Evolutionary conservation across 2,888 invertebrate genomes (phyloP).

Genomic region (Xestia rhomboidea): DNA sequence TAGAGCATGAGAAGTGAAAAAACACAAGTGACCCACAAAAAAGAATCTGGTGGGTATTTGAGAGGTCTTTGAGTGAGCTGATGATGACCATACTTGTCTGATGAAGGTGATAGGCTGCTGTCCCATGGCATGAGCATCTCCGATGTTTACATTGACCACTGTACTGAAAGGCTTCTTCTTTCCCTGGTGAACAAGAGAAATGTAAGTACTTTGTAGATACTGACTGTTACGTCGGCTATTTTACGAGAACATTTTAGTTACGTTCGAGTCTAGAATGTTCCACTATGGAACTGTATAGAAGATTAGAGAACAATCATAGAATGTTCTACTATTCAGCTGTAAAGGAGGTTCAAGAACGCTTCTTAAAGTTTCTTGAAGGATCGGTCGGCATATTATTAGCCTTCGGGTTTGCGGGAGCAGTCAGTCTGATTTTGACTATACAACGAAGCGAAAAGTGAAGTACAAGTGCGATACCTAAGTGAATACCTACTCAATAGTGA

Average conservation of each 20-base stretch:
- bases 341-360: not conserved
- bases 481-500: too few relatives aligned
- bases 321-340: not conserved
- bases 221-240: not conserved
- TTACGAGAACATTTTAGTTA: not conserved
- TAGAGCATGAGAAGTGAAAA: too few relatives aligned
- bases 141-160: constrained; percentile 99
- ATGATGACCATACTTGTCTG: constrained; percentile 93
- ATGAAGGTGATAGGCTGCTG: constrained; percentile 98
- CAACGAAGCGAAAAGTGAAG: too few relatives aligned
- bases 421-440: too few relatives aligned
- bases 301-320: not conserved
- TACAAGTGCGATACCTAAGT: too few relatives aligned
- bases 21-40: not conserved
- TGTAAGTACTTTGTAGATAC: not conserved
- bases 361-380: not conserved
- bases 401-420: too few relatives aligned
- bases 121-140: constrained; percentile 99
- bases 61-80: not conserved
- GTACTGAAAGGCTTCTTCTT: constrained; percentile 96
- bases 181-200: constrained; percentile 91
- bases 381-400: too few relatives aligned
- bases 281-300: not conserved
- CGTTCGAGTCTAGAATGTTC: not conserved
- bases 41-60: not conserved